Evolutionary conservation across 2,888 invertebrate genomes (phyloP).

Genomic region (Sceliomorpha sp.): DNA sequence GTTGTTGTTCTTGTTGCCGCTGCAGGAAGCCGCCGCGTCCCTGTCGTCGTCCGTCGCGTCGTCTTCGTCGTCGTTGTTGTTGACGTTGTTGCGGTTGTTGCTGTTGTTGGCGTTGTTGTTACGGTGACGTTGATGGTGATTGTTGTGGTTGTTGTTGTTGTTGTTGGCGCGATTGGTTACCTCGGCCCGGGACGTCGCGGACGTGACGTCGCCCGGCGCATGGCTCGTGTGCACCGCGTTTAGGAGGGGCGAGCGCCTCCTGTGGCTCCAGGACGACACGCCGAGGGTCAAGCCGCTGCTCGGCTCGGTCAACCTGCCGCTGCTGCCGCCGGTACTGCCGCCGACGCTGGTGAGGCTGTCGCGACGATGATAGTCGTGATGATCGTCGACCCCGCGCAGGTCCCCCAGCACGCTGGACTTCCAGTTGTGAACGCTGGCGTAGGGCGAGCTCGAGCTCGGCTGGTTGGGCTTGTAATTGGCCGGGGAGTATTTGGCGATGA

Average conservation of each 20-base stretch:
- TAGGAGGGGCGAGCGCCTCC: conserved; percentile 59
- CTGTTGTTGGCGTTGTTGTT: conserved; percentile 16
- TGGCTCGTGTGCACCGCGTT: conserved; percentile 67
- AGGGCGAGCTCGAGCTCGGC: conserved; percentile 60
- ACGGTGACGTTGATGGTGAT: conserved; percentile 11
- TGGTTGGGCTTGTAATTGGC: conserved; percentile 85
- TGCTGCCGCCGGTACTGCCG: too few species aligned
- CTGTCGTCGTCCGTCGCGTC: conserved; percentile 56
- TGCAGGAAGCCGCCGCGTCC: conserved; percentile 71
- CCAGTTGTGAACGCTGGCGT: conserved; percentile 31
- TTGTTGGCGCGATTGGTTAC: conserved; percentile 62
- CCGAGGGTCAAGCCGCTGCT: too few species aligned
- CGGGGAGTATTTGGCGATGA: conserved; percentile 89
- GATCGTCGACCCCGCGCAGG: conserved; percentile 63
- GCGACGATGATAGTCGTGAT: too few species aligned
- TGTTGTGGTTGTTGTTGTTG: conserved; percentile 29
- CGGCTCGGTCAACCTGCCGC: too few species aligned
- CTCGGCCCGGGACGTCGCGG: too few species aligned
- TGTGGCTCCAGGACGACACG: too few species aligned
- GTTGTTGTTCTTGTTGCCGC: conserved; percentile 67
- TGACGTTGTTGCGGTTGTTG: conserved; percentile 57
- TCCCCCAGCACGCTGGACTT: conserved; percentile 8
- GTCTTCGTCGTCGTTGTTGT: conserved; percentile 44
- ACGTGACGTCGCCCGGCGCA: conserved; percentile 64
- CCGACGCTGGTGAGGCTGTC: too few species aligned